Base-by-base conservation (phyloP, 2,888 invertebrate genomes). In the Campaea margaritaria region DNA sequence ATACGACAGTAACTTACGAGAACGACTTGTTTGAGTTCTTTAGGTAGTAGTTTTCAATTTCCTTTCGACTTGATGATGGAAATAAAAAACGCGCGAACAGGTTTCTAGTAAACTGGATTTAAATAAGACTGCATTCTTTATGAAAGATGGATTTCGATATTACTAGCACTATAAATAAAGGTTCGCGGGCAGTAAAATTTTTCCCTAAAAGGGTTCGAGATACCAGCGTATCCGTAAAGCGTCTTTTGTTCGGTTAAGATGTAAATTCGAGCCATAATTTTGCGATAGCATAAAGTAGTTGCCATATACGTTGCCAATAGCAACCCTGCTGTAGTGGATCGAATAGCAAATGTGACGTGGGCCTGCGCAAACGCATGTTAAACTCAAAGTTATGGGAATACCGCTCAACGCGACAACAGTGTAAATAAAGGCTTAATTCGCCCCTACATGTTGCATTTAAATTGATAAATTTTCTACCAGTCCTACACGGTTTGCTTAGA, bases 341-440 rank as follows among this genome's bases (percentile, higher is more conserved):
- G 67, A 65, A 65, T 67, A 64, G 63, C 57, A 64, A 70, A 63
- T 68, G 68, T 66, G 62, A 68, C 62, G 61, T 63, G 65, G 59
- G 61, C 58, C 63, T 68, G 71, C 68, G 69, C 69, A 68, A 61
- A 69, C 67, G 72, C 76, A 73, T 74, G 77, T 78, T 64, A 62
- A 57, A 59, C 56, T 56, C 65, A 67, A 74, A 78, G 70, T 77
- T 78, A 75, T 75, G 75, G 70, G 69, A 65, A 72, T 74, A 69
- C 65, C 67, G 58, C 56, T 56, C 42, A 62, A 67, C 62, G 57
- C 66, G 62, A 68, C 67, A 70, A 69, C 70, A 63, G 58, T 72
- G 72, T 76, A 77, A 78, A 76, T 79, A 79, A 74, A 68, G 55
- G 65, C 70, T 73, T 73, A 74, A 79, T 78, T 79, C 72, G 74